Conservation (phyloP, 2,113 vertebrate species). For the Synchiropus splendidus region DNA sequence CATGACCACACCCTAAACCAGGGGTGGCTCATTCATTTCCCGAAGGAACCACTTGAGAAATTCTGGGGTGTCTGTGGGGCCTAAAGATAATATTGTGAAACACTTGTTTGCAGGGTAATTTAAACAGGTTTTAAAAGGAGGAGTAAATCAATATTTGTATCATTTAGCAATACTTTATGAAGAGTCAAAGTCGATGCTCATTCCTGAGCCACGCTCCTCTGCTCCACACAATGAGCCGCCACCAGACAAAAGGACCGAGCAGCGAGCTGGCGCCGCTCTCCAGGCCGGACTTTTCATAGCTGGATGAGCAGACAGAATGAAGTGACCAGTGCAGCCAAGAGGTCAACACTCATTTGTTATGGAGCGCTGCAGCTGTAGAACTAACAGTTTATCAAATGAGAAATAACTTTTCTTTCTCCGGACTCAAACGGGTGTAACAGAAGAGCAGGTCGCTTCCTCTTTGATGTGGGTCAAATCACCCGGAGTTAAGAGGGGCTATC, state of each 20-base stretch:
- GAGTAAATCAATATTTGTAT: too few relatives aligned
- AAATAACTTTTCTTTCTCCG: not conserved
- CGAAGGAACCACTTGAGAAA: too few relatives aligned
- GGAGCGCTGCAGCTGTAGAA: not conserved
- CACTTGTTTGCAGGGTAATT: too few relatives aligned
- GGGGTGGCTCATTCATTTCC: not conserved
- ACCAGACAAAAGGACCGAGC: slow-evolving; percentile 54
- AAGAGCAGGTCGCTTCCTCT: not conserved
- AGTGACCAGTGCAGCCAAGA: slow-evolving; percentile 23
- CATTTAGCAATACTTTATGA: too few relatives aligned
- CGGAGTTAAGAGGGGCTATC: slow-evolving; percentile 69
- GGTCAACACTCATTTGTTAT: slow-evolving; percentile 25
- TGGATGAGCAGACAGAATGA: slow-evolving; percentile 76
- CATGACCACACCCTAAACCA: slow-evolving; percentile 4
- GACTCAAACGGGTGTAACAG: too few relatives aligned
- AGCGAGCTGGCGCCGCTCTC: slow-evolving; percentile 47
- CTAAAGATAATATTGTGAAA: not conserved
- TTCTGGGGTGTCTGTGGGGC: too few relatives aligned
- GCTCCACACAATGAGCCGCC: slow-evolving; percentile 50
- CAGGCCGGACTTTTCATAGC: slow-evolving; percentile 60
- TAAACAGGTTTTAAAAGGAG: too few relatives aligned
- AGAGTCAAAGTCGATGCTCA: too few relatives aligned
- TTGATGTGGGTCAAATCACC: slow-evolving; percentile 25
- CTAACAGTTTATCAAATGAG: not conserved
- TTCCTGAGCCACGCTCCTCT: slow-evolving; percentile 27